These are phyloP conservation scores for Arrhopalites spinosus DNA, from an alignment of 2,888 invertebrate genomes.

Conservation along the genomic window DNA sequence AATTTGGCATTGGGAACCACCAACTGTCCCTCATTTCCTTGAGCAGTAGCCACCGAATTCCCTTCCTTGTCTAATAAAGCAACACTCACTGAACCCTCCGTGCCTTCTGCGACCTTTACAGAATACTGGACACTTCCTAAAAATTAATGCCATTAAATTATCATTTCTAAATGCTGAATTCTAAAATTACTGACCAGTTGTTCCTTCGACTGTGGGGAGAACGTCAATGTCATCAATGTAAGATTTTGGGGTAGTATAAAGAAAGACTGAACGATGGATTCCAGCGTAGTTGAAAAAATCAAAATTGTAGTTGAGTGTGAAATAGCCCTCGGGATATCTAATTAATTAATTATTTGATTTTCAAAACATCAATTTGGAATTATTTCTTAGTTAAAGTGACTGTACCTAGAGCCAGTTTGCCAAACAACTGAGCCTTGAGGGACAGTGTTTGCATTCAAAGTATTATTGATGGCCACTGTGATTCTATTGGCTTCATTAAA, in stretches of 20 bases:
- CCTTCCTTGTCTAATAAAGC: slow-evolving; percentile 44
- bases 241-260: slow-evolving; percentile 84
- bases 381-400: no score
- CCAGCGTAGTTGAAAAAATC: slow-evolving; percentile 98
- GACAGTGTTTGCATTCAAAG: no score
- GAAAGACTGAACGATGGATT: slow-evolving; percentile 87
- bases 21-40: slow-evolving; percentile 65
- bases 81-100: slow-evolving; percentile 6
- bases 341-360: slow-evolving; percentile 38
- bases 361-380: slow-evolving; percentile 59
- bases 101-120: not conserved
- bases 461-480: slow-evolving; percentile 93
- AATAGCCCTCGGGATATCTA: slow-evolving; percentile 68
- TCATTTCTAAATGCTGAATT: no score
- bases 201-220: slow-evolving; percentile 15
- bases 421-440: slow-evolving; percentile 74
- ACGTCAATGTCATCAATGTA: slow-evolving; percentile 78
- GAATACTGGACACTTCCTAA: not conserved
- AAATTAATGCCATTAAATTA: not conserved
- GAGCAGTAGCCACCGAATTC: slow-evolving; percentile 35
- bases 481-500: slow-evolving; percentile 69
- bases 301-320: slow-evolving; percentile 81
- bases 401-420: slow-evolving; percentile 7
- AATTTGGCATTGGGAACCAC: slow-evolving; percentile 73
- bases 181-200: slow-evolving; percentile 16